Conservation (phyloP, 2,797 vertebrate genomes). For the Amblyraja radiata region DNA sequence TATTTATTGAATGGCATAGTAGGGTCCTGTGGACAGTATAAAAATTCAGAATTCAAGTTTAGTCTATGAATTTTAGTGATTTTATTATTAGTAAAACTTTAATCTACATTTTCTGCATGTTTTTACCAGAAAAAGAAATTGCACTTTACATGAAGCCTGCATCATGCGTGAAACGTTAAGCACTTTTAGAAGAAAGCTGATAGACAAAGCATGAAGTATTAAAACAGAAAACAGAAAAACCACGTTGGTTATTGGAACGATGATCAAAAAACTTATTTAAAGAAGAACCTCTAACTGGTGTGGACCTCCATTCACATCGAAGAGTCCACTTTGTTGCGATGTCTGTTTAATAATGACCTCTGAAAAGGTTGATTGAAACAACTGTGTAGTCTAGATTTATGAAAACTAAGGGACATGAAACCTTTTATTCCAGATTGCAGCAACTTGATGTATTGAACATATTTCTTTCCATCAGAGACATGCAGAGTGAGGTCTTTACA, state of each 20-base stretch:
- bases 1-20: not conserved
- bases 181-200: not conserved
- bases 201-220: not conserved
- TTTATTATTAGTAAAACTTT: not conserved
- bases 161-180: not conserved
- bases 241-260: too few relatives aligned
- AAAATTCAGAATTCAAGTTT: not conserved
- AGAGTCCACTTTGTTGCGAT: not conserved
- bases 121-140: too few relatives aligned
- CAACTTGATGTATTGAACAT: not conserved
- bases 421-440: not conserved
- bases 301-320: not conserved
- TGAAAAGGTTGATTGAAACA: not conserved
- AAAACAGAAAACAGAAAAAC: too few relatives aligned
- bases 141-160: too few relatives aligned
- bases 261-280: too few relatives aligned
- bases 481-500: not conserved
- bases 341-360: not conserved
- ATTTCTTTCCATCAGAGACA: not conserved
- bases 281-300: too few relatives aligned
- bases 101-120: not conserved
- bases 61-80: not conserved
- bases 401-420: not conserved
- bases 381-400: not conserved
- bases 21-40: not conserved